These are phyloP conservation scores for Belgica antarctica DNA, from an alignment of 2,888 invertebrate species.

Conservation along the genomic window DNA sequence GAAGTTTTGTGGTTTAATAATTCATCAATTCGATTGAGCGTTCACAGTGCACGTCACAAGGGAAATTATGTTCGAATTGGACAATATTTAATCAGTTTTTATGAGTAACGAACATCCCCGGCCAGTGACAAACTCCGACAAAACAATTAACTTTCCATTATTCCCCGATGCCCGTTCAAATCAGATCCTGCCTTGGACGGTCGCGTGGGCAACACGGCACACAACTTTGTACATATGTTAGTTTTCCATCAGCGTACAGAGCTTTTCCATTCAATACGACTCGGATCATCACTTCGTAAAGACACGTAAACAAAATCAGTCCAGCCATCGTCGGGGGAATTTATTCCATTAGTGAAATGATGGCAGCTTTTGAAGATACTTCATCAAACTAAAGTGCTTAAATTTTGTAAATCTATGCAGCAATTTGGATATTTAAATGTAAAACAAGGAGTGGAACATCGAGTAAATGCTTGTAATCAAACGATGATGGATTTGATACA, in stretches of 20 bases:
- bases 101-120: no score
- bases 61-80: background rate
- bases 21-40: background rate
- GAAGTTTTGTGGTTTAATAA: background rate
- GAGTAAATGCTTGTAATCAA: no score
- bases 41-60: background rate
- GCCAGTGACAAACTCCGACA: no score
- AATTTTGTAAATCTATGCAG: no score
- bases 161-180: background rate
- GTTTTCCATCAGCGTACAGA: background rate
- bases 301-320: background rate
- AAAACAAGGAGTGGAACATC: no score
- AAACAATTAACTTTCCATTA: background rate
- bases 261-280: background rate
- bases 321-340: no score
- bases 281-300: background rate
- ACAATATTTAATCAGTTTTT: no score
- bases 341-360: no score
- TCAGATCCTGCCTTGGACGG: background rate
- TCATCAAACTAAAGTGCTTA: no score
- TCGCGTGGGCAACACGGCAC: background rate
- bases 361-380: no score
- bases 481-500: no score
- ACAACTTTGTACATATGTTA: background rate
- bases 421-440: no score